phyloP scores from a whole-genome alignment of 2,888 invertebrate genomes.

The Dichetophora obliterata region DNA sequence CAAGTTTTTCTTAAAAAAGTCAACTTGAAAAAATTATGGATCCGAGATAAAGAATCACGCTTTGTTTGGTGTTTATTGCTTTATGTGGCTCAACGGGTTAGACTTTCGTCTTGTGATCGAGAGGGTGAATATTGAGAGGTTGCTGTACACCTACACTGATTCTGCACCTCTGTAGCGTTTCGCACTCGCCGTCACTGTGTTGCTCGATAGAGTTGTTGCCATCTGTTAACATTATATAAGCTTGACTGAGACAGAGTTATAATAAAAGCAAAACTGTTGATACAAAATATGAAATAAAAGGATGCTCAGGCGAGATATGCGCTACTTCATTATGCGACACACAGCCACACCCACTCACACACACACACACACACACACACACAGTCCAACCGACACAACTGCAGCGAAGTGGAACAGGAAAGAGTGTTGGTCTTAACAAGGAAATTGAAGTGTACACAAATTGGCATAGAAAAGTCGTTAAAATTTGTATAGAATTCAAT shows the following conservation, averaged over 20 bases:
- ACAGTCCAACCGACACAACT: neutral
- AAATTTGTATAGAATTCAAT: neutral
- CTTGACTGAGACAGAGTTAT: neutral
- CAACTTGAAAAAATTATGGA: no score
- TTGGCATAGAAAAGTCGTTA: neutral
- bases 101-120: no score
- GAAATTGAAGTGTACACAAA: slow-evolving; percentile 18
- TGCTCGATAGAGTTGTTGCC: neutral
- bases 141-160: no score
- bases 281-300: slow-evolving; percentile 3
- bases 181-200: neutral
- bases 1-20: no score
- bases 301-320: neutral
- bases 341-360: neutral
- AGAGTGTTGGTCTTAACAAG: neutral
- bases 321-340: slow-evolving; percentile 2
- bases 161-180: neutral
- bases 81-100: no score
- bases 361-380: neutral
- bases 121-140: no score
- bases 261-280: slow-evolving; percentile 11
- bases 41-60: no score
- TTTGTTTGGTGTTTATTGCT: no score
- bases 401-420: neutral
- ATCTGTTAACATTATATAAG: neutral